phyloP scores from a whole-genome alignment of 2,888 invertebrate genomes.

The Synergus gifuensis region DNA sequence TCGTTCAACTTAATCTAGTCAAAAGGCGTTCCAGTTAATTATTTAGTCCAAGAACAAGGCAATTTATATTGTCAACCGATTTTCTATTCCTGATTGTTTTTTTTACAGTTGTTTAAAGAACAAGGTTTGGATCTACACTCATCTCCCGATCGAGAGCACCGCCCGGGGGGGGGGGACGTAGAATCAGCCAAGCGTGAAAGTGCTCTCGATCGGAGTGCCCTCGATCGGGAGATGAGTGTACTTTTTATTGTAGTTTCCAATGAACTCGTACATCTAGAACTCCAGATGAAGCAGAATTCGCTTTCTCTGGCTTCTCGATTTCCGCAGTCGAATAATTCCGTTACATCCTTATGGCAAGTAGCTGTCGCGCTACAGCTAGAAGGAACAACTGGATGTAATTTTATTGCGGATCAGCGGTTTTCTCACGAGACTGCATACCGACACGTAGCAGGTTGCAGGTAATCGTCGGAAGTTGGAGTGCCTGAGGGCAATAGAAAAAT shows the following conservation, averaged over 20 bases:
- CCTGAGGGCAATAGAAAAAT: conserved; percentile 31
- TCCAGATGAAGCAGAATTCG: not conserved
- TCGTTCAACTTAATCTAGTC: not conserved
- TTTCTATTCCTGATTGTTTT: too few relatives aligned
- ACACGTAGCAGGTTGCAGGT: conserved; percentile 21
- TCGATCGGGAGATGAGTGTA: too few relatives aligned
- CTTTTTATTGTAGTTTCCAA: too few relatives aligned
- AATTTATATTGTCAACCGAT: too few relatives aligned
- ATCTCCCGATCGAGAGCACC: too few relatives aligned
- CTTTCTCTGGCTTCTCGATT: not conserved
- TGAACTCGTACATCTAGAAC: too few relatives aligned
- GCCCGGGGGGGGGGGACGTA: too few relatives aligned
- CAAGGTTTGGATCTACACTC: too few relatives aligned
- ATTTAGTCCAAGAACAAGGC: too few relatives aligned
- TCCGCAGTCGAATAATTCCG: conserved; percentile 9
- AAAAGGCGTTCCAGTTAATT: not conserved
- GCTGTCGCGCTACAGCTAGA: not conserved
- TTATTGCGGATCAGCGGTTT: conserved; percentile 37
- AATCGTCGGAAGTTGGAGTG: conserved; percentile 36
- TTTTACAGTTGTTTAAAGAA: too few relatives aligned
- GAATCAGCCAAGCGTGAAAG: too few relatives aligned
- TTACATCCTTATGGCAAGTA: conserved; percentile 1
- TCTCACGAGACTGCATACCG: conserved; percentile 19
- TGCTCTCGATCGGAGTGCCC: too few relatives aligned
- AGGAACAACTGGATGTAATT: conserved; percentile 18